These are phyloP conservation scores for Dromiciops gliroides DNA, from an alignment of 2,113 vertebrate species.

Conservation along the genomic window DNA sequence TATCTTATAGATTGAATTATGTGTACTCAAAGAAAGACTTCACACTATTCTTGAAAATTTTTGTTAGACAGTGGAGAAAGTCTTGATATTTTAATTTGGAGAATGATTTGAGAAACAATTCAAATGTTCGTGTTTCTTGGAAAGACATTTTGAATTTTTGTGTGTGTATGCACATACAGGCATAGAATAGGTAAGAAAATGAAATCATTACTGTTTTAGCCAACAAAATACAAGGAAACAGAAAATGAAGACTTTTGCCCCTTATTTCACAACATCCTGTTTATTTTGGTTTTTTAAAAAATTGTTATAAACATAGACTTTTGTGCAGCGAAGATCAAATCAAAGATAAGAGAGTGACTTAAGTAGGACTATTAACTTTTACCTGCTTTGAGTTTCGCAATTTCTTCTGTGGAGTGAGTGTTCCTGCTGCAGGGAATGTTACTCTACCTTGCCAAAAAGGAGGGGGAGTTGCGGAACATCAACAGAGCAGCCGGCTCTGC, in stretches of 20 bases:
- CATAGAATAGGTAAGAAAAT: neutral
- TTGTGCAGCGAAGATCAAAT: neutral
- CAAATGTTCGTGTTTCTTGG: neutral
- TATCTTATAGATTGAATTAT: neutral
- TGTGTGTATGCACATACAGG: neutral
- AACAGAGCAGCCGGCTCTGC: neutral
- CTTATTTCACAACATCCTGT: neutral
- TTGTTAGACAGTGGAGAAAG: neutral
- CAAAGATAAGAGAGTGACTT: neutral
- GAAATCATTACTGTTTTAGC: neutral
- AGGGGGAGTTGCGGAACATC: neutral
- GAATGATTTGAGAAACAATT: conserved; percentile 4
- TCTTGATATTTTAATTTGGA: neutral
- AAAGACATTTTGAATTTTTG: conserved; percentile 53
- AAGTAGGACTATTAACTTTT: conserved; percentile 6
- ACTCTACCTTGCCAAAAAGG: neutral
- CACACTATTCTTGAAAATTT: neutral
- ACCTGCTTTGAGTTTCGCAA: neutral
- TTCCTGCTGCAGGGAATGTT: neutral
- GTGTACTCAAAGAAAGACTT: neutral
- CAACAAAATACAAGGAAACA: conserved; percentile 14
- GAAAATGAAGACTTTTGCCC: conserved; percentile 12
- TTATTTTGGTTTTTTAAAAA: neutral
- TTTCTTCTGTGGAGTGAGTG: conserved; percentile 29
- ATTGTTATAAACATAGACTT: conserved; percentile 38